Conservation (phyloP, 2,113 vertebrate genomes). For the Ctenomys sociabilis region DNA sequence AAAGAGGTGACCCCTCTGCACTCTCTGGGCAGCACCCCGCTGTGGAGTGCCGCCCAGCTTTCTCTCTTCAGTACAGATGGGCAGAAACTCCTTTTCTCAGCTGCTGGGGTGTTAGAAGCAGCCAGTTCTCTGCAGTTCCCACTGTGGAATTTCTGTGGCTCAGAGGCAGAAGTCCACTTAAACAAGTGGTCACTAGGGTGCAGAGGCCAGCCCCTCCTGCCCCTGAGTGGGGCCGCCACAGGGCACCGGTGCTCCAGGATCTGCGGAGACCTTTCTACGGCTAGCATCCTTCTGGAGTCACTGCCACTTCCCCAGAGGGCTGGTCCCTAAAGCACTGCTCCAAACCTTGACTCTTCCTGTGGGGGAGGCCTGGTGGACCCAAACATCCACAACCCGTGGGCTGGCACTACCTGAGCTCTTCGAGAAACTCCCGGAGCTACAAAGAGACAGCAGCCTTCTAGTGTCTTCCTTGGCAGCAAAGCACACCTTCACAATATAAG, state of each 20-base stretch:
- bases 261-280: background rate
- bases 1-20: rapidly evolving
- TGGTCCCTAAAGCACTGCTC: background rate
- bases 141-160: background rate
- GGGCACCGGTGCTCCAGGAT: too few species aligned
- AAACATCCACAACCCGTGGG: background rate
- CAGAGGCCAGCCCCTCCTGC: background rate
- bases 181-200: background rate
- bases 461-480: background rate
- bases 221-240: too few species aligned
- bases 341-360: background rate
- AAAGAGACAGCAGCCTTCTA: background rate
- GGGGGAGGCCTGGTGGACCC: background rate
- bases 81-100: background rate
- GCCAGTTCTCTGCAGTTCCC: background rate
- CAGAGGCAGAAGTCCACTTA: background rate
- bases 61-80: background rate
- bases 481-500: background rate
- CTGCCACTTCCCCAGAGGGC: background rate
- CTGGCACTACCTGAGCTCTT: background rate
- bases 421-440: background rate
- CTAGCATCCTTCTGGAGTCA: background rate
- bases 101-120: background rate
- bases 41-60: background rate
- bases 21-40: background rate